Evolutionary conservation across 2,113 vertebrate species (phyloP).

Genomic region (Phycodurus eques): DNA sequence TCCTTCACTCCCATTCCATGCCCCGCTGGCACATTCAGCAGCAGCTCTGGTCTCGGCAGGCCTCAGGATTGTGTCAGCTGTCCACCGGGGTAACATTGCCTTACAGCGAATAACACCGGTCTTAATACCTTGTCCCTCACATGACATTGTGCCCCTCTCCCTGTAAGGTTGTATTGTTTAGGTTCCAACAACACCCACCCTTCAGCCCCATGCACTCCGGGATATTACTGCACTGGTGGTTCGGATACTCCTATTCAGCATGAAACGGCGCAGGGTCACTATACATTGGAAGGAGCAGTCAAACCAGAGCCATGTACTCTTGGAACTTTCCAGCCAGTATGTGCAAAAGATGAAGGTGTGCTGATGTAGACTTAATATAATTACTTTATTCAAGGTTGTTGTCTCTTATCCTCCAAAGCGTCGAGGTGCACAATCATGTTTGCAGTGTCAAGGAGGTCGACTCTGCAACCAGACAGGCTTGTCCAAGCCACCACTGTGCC

Average conservation of each 20-base stretch:
- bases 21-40: conserved; percentile 83
- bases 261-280: conserved; percentile 76
- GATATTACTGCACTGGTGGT: conserved; percentile 81
- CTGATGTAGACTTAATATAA: neutral
- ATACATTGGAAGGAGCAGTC: conserved; percentile 71
- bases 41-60: conserved; percentile 69
- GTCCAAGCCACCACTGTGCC: conserved; percentile 72
- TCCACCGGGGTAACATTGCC: conserved; percentile 75
- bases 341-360: conserved; percentile 1
- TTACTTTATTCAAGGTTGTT: conserved; percentile 6
- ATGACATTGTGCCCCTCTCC: neutral
- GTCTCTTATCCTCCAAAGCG: conserved; percentile 58
- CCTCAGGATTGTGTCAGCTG: conserved; percentile 76
- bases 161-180: conserved; percentile 75
- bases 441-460: conserved; percentile 75
- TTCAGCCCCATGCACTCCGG: conserved; percentile 76
- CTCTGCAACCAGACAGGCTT: conserved; percentile 80
- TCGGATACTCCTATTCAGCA: conserved; percentile 76
- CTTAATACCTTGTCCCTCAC: neutral
- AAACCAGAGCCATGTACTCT: conserved; percentile 74
- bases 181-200: conserved; percentile 74
- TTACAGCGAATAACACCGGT: neutral
- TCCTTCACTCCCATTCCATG: conserved; percentile 76
- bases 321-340: conserved; percentile 84
- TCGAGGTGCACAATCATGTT: conserved; percentile 71